These are phyloP conservation scores for Oreochromis grahami DNA, from an alignment of 2,797 vertebrate species.

Conservation along the genomic window DNA sequence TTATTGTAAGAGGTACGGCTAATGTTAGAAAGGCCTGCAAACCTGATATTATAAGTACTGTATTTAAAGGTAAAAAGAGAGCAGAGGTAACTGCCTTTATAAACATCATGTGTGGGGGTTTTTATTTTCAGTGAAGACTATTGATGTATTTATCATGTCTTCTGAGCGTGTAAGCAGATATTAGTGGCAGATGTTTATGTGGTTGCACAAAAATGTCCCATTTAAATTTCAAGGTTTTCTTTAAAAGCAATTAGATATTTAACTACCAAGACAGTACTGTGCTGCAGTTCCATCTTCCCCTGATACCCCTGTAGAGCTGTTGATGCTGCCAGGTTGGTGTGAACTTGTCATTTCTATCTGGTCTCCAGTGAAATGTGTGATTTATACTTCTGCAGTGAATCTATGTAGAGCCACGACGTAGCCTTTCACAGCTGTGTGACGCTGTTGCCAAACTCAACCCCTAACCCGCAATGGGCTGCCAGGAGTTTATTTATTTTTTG, in stretches of 20 bases:
- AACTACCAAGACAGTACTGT: not conserved
- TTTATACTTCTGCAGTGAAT: not conserved
- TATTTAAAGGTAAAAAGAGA: not conserved
- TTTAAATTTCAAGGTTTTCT: not conserved
- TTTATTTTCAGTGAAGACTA: not conserved
- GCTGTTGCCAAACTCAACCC: not conserved
- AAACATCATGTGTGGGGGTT: rapidly evolving
- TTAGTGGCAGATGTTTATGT: not conserved
- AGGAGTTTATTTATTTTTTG: not conserved
- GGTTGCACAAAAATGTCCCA: not conserved
- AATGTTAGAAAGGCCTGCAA: not conserved
- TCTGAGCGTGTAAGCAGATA: not conserved
- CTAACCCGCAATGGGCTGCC: not conserved
- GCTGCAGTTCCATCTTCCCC: not conserved
- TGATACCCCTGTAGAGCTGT: not conserved
- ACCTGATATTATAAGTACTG: not conserved
- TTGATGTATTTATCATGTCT: not conserved
- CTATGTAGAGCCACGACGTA: not conserved
- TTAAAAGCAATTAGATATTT: not conserved
- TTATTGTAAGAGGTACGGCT: not conserved
- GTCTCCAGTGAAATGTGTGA: not conserved
- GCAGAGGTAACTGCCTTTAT: not conserved
- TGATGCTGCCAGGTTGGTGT: not conserved
- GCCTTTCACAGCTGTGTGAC: not conserved
- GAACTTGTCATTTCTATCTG: not conserved